These are phyloP conservation scores for Diaprepes abbreviatus DNA, from an alignment of 2,888 invertebrate genomes.

Conservation along the genomic window DNA sequence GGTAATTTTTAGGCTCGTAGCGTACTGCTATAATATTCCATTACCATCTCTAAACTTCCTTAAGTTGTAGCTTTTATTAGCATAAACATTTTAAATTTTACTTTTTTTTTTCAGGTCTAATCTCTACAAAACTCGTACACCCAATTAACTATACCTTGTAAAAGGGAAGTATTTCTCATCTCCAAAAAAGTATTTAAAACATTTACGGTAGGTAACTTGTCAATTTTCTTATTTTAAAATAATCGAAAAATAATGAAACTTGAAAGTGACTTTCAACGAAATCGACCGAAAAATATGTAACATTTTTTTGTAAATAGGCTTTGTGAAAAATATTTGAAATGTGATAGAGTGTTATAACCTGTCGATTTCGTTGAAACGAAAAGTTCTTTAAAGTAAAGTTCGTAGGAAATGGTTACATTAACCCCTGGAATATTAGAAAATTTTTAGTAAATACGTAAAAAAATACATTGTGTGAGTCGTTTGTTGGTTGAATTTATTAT, in stretches of 20 bases:
- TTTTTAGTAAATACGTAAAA: too few species aligned
- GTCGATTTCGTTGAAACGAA: conserved; percentile 21
- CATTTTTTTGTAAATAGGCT: conserved; percentile 50
- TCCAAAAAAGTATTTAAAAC: conserved; percentile 32
- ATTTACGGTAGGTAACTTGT: conserved; percentile 34
- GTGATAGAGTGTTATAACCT: conserved; percentile 35
- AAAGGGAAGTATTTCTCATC: conserved; percentile 20
- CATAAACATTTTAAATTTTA: too few species aligned
- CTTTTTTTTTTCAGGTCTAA: conserved; percentile 29
- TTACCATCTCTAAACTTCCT: too few species aligned
- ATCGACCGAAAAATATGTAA: conserved; percentile 45
- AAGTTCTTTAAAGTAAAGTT: conserved; percentile 3
- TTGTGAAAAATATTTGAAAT: conserved; percentile 36
- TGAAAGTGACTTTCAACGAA: background rate
- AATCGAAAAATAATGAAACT: conserved; percentile 20
- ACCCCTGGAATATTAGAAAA: background rate
- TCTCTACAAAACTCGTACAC: conserved; percentile 19
- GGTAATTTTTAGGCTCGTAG: too few species aligned
- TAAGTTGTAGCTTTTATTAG: too few species aligned
- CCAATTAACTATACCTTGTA: conserved; percentile 18
- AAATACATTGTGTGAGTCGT: too few species aligned
- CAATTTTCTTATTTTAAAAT: conserved; percentile 34
- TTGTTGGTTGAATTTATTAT: too few species aligned
- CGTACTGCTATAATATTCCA: too few species aligned
- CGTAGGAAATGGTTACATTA: conserved; percentile 46